Percentiles rank a stretch among this genome's conserved stretches.
These are phyloP conservation scores for Myxocyprinus asiaticus DNA, from an alignment of 2,113 vertebrate genomes.

Conservation along the genomic window DNA sequence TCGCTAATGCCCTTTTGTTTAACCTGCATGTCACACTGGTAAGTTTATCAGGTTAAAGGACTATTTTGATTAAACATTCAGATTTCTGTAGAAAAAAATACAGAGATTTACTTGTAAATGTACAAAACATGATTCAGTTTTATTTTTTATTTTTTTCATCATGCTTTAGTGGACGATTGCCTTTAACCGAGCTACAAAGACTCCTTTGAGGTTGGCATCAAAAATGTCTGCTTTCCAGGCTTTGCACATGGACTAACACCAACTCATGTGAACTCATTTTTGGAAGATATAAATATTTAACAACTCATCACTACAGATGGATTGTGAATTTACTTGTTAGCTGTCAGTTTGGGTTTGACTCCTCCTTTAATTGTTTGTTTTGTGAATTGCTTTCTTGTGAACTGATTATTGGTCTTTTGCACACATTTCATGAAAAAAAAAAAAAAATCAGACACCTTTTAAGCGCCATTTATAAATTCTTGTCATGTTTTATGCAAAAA, in stretches of 20 bases:
- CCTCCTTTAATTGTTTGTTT: conserved; percentile 47
- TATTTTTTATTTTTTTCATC: neutral
- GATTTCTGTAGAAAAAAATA: neutral
- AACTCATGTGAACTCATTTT: neutral
- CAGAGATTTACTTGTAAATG: neutral
- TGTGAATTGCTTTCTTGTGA: conserved; percentile 55
- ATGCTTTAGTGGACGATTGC: neutral
- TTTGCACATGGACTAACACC: neutral
- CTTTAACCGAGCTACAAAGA: neutral
- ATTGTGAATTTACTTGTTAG: conserved; percentile 10
- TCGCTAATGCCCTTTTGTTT: neutral
- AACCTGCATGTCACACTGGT: neutral
- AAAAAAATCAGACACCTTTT: neutral
- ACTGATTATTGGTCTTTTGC: conserved; percentile 50
- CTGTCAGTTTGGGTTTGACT: conserved; percentile 17
- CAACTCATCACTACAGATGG: neutral
- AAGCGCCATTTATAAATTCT: conserved; percentile 30
- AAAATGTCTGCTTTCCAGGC: neutral
- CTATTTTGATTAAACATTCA: neutral
- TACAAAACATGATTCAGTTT: neutral
- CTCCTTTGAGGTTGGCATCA: neutral
- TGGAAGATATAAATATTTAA: neutral
- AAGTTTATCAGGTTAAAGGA: neutral
- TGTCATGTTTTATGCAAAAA: neutral
- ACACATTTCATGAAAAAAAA: too few relatives aligned